Base-by-base conservation (phyloP, 2,797 vertebrate genomes). In the Gouania willdenowi region DNA sequence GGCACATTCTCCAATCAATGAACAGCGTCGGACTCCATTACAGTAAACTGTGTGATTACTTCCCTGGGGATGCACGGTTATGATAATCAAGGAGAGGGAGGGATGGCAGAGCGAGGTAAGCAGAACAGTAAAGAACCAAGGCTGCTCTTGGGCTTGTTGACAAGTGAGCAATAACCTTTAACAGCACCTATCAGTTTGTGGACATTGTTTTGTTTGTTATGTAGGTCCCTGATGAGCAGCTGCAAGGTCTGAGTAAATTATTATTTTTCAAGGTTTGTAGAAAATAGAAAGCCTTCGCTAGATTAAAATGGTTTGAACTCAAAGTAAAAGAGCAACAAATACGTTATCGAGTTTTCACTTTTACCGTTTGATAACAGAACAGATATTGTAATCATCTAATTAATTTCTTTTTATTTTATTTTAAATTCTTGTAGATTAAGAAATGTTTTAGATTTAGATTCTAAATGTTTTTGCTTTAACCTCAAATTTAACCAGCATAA, bases 151-250 rank as follows among this genome's bases (percentile, higher is more conserved):
- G n/a, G 45, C 43, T 30, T 48, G 21, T 38, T 48, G 44, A 68
- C 62, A 71, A 57, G 55, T 57, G 37, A 65, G 36, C 41, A 57
- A 61, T 61, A 65, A 66, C 55, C 53, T 69, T 62, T 46, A 55
- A 19, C 23, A 11, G 22, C 6, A 34, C 10, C 21, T 53, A 58
- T 63, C 41, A 52, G 32, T 59, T 46, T 1, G n/a, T 17, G 14
- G 43, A 50, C 66, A 61, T 41, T 7, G 1, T 56, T 65, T 39
- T 53, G 31, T 53, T 56, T 66, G 47, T 56, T 32, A n/a, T 50
- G 12, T 39, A 32, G 32, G 29, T 62, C 54, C 43, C 43, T 39
- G 17, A 12, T 45, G 58, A 56, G 24, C 20, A 24, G 41, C 10
- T 1, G 26, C 8, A 2, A 23, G 4, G 10, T 43, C 27, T 33